Conservation (phyloP, 2,888 invertebrate genomes). For the Didymodactylos carnosus region DNA sequence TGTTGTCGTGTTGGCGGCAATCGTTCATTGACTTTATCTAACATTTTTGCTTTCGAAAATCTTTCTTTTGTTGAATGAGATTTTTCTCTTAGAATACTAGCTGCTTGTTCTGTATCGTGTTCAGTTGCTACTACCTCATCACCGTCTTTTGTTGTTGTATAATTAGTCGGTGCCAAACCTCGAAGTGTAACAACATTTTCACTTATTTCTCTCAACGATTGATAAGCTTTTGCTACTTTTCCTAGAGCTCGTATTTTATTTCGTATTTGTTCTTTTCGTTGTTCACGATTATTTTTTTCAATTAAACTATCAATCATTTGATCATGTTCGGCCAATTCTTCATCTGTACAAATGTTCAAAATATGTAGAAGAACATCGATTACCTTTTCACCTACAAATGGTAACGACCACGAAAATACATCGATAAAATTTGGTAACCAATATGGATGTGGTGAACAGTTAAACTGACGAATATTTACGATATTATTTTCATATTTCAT, state of each 20-base stretch:
- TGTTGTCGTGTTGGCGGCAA: not conserved
- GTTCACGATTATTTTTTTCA: conserved; percentile 37
- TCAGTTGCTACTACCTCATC: not conserved
- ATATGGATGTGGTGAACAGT: not conserved
- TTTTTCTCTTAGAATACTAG: not conserved
- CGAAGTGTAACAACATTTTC: not conserved
- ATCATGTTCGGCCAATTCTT: conserved; percentile 58
- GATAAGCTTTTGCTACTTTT: conserved; percentile 68
- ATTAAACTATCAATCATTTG: conserved; percentile 36
- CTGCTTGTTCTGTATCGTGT: not conserved
- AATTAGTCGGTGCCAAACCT: not conserved
- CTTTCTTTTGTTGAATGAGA: not conserved
- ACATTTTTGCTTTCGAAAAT: not conserved
- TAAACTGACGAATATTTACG: not conserved
- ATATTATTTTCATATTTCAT: not conserved
- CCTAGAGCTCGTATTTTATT: not conserved
- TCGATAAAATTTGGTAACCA: not conserved
- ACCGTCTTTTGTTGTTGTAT: not conserved
- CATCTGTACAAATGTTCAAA: conserved; percentile 96
- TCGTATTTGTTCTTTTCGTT: conserved; percentile 53
- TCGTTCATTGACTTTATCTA: not conserved
- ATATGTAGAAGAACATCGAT: conserved; percentile 99
- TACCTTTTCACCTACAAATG: conserved; percentile 30
- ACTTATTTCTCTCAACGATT: not conserved
- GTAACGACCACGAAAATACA: not conserved